Evolutionary conservation across 2,113 vertebrate species (phyloP).

Genomic region (Taurulus bubalis): DNA sequence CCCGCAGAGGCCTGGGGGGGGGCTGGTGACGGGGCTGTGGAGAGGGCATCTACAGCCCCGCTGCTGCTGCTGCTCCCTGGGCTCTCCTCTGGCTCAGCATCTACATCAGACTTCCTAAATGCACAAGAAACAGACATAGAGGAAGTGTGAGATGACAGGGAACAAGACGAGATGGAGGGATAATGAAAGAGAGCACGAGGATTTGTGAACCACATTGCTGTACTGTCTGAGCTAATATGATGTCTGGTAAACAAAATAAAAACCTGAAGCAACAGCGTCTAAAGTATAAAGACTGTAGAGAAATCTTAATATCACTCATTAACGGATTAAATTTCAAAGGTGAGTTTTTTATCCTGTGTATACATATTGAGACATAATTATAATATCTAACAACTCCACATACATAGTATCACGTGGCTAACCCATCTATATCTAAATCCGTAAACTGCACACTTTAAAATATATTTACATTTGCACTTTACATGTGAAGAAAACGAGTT

Average conservation of each 20-base stretch:
- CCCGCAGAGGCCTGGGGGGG: constrained; percentile 86
- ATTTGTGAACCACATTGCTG: constrained; percentile 20
- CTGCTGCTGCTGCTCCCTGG: constrained; percentile 86
- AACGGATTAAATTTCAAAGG: background rate
- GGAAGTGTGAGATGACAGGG: constrained; percentile 33
- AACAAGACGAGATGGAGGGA: constrained; percentile 33
- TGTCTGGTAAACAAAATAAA: constrained; percentile 25
- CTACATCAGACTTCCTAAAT: constrained; percentile 77
- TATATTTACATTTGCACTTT: constrained; percentile 2
- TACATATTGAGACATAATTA: background rate
- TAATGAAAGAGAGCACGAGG: constrained; percentile 18
- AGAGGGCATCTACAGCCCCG: constrained; percentile 91
- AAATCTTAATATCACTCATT: constrained; percentile 5
- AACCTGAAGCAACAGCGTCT: background rate
- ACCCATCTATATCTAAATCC: constrained; percentile 19
- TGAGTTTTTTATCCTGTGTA: background rate
- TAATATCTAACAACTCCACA: constrained; percentile 16
- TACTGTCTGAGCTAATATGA: constrained; percentile 4
- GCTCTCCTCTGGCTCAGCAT: constrained; percentile 79
- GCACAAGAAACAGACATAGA: constrained; percentile 44
- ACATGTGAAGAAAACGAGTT: background rate
- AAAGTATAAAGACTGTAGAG: background rate
- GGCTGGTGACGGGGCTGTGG: constrained; percentile 81
- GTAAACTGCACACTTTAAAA: constrained; percentile 3
- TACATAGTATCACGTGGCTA: constrained; percentile 38